These are phyloP conservation scores for Bucco capensis DNA, from an alignment of 2,113 vertebrate species.

Conservation along the genomic window DNA sequence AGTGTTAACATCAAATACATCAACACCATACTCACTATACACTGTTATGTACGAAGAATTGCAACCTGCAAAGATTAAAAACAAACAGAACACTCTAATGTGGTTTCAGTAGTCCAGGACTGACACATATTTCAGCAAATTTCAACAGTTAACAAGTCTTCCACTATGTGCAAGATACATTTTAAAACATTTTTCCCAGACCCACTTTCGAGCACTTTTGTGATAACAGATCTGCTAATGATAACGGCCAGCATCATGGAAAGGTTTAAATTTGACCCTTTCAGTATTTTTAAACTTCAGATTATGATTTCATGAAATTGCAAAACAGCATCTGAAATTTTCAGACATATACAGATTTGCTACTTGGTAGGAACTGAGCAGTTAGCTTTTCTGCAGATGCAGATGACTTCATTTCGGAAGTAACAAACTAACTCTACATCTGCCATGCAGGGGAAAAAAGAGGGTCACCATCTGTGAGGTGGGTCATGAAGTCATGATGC, in stretches of 20 bases:
- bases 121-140: not conserved
- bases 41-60: constrained; percentile 87
- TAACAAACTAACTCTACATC: not conserved
- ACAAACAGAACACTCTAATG: not conserved
- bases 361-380: not conserved
- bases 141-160: not conserved
- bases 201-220: not conserved
- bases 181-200: not conserved
- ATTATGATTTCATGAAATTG: not conserved
- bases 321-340: not conserved
- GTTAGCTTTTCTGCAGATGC: not conserved
- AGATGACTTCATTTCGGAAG: constrained; percentile 11
- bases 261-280: not conserved
- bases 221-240: not conserved
- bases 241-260: not conserved
- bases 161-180: not conserved
- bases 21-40: constrained; percentile 93
- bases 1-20: constrained; percentile 90
- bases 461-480: constrained; percentile 31
- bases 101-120: not conserved
- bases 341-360: not conserved
- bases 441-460: constrained; percentile 2
- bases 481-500: not conserved
- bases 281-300: not conserved
- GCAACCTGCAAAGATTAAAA: constrained; percentile 78